Conservation (phyloP, 2,888 invertebrate genomes). For the Cepaea hortensis region DNA sequence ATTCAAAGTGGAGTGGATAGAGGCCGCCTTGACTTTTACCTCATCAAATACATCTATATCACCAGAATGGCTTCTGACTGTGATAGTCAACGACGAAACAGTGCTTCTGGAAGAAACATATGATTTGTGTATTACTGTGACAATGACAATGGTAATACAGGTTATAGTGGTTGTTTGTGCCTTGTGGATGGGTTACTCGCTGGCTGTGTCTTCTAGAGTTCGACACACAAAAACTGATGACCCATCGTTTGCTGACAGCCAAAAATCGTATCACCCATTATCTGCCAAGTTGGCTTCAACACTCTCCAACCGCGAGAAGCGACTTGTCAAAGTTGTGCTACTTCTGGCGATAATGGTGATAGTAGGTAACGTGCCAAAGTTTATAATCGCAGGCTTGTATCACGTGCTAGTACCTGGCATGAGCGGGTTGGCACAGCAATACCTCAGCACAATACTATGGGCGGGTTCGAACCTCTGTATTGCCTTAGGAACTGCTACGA, state of each 20-base stretch:
- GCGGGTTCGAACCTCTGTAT: background rate
- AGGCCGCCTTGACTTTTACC: no score
- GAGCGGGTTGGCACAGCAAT: no score
- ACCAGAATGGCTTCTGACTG: no score
- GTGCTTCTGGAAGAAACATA: no score
- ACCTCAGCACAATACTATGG: background rate
- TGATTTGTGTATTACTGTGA: background rate
- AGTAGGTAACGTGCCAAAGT: background rate
- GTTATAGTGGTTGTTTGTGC: slow-evolving; percentile 11
- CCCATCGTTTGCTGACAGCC: no score
- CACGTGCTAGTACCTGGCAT: background rate
- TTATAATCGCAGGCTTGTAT: background rate
- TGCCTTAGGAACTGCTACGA: background rate
- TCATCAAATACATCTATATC: no score
- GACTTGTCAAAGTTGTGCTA: background rate
- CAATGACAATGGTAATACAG: background rate
- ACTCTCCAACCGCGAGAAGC: background rate
- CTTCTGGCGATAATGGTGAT: background rate
- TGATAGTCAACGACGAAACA: no score
- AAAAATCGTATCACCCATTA: background rate
- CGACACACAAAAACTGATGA: background rate
- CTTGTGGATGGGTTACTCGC: background rate
- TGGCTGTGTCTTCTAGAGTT: slow-evolving; percentile 9
- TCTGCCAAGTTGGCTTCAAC: background rate
- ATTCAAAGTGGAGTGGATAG: no score